Conservation (phyloP, 2,797 vertebrate species). For the Vipera latastei region DNA sequence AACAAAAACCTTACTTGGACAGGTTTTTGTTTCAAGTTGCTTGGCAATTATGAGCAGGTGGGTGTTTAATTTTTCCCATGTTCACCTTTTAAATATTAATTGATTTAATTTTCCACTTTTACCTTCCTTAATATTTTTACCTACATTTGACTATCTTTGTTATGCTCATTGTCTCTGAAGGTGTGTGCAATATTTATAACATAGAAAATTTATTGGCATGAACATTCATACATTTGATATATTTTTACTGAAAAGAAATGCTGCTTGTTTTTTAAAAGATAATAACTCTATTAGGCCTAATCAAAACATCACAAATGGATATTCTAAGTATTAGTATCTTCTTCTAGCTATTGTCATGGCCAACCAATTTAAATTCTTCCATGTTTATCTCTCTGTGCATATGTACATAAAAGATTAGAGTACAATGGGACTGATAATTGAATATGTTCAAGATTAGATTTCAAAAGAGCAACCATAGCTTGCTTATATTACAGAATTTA, state of each 20-base stretch:
- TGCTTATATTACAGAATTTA: neutral
- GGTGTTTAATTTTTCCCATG: conserved; percentile 43
- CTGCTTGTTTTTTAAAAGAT: neutral
- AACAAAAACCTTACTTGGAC: conserved; percentile 23
- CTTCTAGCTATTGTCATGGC: neutral
- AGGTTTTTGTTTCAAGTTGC: conserved; percentile 47
- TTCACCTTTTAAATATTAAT: neutral
- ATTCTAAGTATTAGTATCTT: neutral
- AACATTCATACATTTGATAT: conserved; percentile 1
- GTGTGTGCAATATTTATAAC: neutral
- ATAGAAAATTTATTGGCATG: neutral
- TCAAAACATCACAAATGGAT: neutral
- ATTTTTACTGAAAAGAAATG: neutral
- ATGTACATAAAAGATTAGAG: neutral
- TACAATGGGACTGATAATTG: neutral
- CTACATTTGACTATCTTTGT: neutral
- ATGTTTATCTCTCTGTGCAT: neutral
- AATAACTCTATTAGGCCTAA: neutral
- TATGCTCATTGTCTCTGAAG: conserved; percentile 11
- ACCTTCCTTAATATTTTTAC: conserved; percentile 19
- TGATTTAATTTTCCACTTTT: conserved; percentile 25
- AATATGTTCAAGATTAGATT: neutral
- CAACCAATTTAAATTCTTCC: neutral
- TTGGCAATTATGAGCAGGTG: conserved; percentile 50
- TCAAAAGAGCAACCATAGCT: neutral